Evolutionary conservation across 2,797 vertebrate genomes (phyloP).

Genomic region (Pangasius djambal): DNA sequence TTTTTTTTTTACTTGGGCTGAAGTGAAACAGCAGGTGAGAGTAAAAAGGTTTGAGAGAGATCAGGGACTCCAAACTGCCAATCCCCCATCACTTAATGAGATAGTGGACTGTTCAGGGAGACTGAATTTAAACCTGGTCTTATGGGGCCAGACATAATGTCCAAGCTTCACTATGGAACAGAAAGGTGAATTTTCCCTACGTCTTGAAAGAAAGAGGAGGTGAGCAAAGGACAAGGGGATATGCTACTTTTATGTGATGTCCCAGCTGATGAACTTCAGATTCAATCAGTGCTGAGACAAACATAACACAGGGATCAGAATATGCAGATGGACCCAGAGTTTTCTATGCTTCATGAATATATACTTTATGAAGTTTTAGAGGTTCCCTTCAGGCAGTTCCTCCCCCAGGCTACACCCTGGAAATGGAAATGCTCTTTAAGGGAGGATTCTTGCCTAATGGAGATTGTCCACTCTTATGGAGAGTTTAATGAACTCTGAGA

Average conservation of each 20-base stretch:
- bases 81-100: background rate
- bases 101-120: background rate
- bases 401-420: background rate
- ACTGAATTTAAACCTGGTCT: background rate
- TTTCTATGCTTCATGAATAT: background rate
- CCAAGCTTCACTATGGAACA: background rate
- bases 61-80: background rate
- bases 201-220: background rate
- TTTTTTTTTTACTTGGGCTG: background rate
- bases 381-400: background rate
- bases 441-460: background rate
- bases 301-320: background rate
- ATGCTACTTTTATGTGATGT: background rate
- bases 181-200: background rate
- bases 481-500: constrained; percentile 27
- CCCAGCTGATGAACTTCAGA: background rate
- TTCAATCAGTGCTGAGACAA: background rate
- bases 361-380: background rate
- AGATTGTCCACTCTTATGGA: background rate
- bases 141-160: background rate
- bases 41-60: background rate
- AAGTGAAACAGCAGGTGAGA: background rate
- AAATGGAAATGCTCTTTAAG: background rate
- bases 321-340: background rate
- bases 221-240: background rate